phyloP scores from a whole-genome alignment of 2,888 invertebrate genomes.

The Nemotelus pantherinus region DNA sequence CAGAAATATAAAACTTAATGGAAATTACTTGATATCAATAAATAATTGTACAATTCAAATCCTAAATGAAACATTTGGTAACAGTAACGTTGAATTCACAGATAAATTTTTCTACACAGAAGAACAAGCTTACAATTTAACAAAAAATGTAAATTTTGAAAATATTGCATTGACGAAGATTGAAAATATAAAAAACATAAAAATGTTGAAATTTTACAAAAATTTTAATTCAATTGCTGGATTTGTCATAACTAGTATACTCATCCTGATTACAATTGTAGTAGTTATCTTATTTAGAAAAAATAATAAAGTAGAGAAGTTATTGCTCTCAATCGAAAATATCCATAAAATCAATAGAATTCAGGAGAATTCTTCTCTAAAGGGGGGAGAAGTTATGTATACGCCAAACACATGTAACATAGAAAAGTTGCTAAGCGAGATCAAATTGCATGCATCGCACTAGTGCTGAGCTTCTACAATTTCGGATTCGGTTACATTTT shows the following conservation, averaged over 20 bases:
- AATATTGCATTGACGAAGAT: too few species aligned
- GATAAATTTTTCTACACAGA: neutral
- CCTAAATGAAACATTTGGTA: too few species aligned
- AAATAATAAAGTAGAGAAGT: neutral
- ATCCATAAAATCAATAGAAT: neutral
- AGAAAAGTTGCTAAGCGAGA: too few species aligned
- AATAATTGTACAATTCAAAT: constrained; percentile 14
- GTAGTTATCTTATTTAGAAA: neutral
- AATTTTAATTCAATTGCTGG: neutral
- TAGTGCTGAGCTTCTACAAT: too few species aligned
- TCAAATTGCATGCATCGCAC: too few species aligned
- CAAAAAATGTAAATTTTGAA: neutral
- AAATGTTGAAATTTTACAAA: neutral
- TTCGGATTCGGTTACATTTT: too few species aligned
- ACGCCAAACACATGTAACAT: neutral
- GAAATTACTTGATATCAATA: constrained; percentile 3
- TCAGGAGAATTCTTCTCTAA: constrained; percentile 10
- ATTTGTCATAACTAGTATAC: neutral
- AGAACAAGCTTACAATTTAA: neutral
- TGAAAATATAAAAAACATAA: too few species aligned
- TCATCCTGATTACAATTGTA: neutral
- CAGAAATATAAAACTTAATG: constrained; percentile 5
- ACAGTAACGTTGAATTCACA: constrained; percentile 2
- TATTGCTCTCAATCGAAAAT: neutral
- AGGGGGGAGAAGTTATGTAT: neutral